Base-by-base conservation (phyloP, 2,113 vertebrate species). In the Calcarius ornatus region DNA sequence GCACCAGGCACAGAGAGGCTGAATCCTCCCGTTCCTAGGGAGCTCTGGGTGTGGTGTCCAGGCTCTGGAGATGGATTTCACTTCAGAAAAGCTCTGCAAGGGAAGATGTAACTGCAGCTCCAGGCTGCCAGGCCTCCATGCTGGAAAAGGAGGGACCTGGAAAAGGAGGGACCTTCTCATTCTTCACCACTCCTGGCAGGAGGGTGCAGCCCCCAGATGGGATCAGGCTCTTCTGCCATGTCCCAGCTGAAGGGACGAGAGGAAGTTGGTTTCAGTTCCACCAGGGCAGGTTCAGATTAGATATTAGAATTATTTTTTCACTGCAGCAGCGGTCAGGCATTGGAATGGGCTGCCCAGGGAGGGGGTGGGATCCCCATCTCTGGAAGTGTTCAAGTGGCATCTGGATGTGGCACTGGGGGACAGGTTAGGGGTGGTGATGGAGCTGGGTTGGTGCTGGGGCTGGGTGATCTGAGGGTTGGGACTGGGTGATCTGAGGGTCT, bases 11-110 rank as follows among this genome's bases (percentile, higher is more conserved):
- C 0, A 1, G 1, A 1, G 53, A 57, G 54, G 54, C 40, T 57
- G 35, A 9, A 0, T 10, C 8, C 50, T 35, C 10, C 10, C 24
- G 3, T 19, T 69, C 22, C 50, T 8, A 2, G 40, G 25, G 63
- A 43, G 1, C 3, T n/a, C 27, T 24, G 47, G 6, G 3, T 1
- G 14, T 1, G 5, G 13, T 5, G 4, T 2, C 40, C 11, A n/a
- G 24, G 16, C 51, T n/a, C 37, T 35, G n/a, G 35, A 40, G 35
- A n/a, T 30, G 10, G 53, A 12, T 6, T 23, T 42, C 15, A 11
- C 69, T 47, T 23, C 71, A 61, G 35, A 48, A 15, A 5, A 38
- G 63, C 56, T 91, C 60, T 65, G 81, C 19, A 19, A 1, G 38
- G 59, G 14, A 6, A 64, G 47, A 1, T 14, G 10, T 1, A 19